A percentile compares a stretch with the other conserved stretches of the same genome.
Evolutionary conservation across 2,797 vertebrate genomes (phyloP).

Genomic region (Cichlasoma orientale): DNA sequence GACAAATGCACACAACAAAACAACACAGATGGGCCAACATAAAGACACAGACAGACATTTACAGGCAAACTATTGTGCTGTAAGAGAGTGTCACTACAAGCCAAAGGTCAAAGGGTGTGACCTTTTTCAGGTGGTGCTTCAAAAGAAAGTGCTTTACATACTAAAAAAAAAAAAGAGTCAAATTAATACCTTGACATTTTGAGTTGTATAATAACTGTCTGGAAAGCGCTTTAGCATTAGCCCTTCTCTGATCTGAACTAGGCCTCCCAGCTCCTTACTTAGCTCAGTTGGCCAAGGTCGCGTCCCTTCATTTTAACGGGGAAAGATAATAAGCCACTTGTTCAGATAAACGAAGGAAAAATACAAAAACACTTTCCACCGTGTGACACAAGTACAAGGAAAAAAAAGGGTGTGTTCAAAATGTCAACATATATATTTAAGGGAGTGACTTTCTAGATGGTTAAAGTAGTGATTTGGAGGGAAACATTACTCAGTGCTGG

Average conservation of each 20-base stretch:
- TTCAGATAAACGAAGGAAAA: conserved; percentile 45
- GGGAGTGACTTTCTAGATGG: conserved; percentile 41
- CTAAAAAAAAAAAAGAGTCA: conserved; percentile 28
- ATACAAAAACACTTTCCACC: conserved; percentile 10
- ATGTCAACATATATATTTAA: conserved; percentile 58
- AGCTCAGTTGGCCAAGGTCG: background rate
- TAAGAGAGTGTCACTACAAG: conserved; percentile 64
- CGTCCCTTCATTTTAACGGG: background rate
- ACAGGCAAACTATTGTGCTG: conserved; percentile 64
- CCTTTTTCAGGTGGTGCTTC: conserved; percentile 52
- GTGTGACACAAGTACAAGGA: conserved; percentile 7
- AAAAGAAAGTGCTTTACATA: conserved; percentile 42
- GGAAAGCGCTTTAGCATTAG: conserved; percentile 31
- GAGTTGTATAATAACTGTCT: conserved; percentile 37
- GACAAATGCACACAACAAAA: conserved; percentile 28
- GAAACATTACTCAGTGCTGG: conserved; percentile 42
- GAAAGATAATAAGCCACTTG: background rate
- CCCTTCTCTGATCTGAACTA: conserved; percentile 29
- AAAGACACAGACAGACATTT: conserved; percentile 43
- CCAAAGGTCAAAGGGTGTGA: conserved; percentile 53
- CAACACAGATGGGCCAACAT: conserved; percentile 42
- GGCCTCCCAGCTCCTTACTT: background rate
- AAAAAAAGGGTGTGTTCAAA: conserved; percentile 52
- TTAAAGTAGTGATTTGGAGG: conserved; percentile 51
- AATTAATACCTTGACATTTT: conserved; percentile 72